Percentiles rank a stretch among this genome's conserved stretches.
Conservation (phyloP, 2,888 invertebrate species). For the Parnassius mnemosyne region DNA sequence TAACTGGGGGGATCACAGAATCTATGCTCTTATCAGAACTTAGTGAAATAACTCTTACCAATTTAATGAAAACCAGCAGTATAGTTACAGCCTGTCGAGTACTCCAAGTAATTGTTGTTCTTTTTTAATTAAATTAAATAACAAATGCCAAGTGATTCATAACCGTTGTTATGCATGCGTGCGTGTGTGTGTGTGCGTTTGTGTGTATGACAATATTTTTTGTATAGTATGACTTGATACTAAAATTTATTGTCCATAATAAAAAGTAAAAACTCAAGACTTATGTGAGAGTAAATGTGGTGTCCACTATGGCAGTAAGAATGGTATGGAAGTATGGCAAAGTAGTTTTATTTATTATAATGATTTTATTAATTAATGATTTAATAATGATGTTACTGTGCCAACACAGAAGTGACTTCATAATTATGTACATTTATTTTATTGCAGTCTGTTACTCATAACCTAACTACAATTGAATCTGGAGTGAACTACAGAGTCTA, state of each 20-base stretch:
- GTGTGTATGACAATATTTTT: background rate
- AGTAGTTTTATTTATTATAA: too few species aligned
- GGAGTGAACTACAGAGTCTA: constrained; percentile 90
- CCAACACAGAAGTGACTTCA: too few species aligned
- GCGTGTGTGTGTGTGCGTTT: background rate
- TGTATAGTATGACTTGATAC: background rate
- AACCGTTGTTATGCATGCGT: background rate
- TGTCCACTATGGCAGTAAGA: background rate
- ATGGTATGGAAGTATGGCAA: too few species aligned
- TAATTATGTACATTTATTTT: background rate
- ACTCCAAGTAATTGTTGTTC: constrained; percentile 46
- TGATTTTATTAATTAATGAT: too few species aligned
- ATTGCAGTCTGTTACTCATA: constrained; percentile 43
- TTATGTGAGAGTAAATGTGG: background rate
- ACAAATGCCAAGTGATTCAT: background rate
- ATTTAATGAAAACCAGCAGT: constrained; percentile 89
- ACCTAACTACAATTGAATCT: constrained; percentile 83
- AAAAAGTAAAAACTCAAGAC: background rate
- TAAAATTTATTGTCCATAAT: background rate
- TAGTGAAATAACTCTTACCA: constrained; percentile 84
- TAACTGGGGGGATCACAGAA: constrained; percentile 94
- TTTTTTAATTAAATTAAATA: background rate
- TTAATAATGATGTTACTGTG: too few species aligned
- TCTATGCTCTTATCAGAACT: constrained; percentile 87
- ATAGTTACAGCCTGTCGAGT: constrained; percentile 85